phyloP scores from a whole-genome alignment of 2,797 vertebrate species.

The Onychomys leucogaster region DNA sequence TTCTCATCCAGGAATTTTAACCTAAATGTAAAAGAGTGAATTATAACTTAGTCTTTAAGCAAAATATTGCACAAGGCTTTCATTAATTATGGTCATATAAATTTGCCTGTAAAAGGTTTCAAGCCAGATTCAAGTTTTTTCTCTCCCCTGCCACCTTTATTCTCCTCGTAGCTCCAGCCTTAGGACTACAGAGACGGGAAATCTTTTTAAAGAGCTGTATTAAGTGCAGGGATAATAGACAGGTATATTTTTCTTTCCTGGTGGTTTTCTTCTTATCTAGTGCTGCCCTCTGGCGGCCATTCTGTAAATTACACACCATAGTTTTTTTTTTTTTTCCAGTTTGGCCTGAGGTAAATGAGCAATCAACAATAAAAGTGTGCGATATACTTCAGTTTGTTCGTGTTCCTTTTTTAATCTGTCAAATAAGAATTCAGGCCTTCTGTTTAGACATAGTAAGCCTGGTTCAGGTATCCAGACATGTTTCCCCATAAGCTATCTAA shows the following conservation, averaged over 20 bases:
- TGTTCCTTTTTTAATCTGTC: background rate
- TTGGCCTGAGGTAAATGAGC: background rate
- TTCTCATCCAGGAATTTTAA: slow-evolving; percentile 36
- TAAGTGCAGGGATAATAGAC: background rate
- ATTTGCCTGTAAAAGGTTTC: slow-evolving; percentile 6
- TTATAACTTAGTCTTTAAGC: background rate
- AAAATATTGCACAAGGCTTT: slow-evolving; percentile 6
- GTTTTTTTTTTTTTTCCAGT: background rate
- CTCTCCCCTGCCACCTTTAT: slow-evolving; percentile 33
- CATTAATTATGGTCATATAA: slow-evolving; percentile 1
- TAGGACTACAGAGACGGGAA: slow-evolving; percentile 9
- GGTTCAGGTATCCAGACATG: background rate
- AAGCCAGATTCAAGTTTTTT: slow-evolving; percentile 33
- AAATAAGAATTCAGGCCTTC: background rate
- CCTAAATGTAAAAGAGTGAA: background rate
- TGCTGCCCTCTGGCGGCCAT: slow-evolving; percentile 84
- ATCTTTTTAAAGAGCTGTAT: slow-evolving; percentile 15
- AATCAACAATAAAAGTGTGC: background rate
- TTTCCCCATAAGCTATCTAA: background rate
- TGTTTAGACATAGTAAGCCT: background rate
- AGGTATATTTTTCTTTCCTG: background rate
- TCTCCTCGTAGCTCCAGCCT: slow-evolving; percentile 36
- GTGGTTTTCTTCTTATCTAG: slow-evolving; percentile 70
- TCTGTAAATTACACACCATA: slow-evolving; percentile 68
- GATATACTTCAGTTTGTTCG: background rate